Conservation (phyloP, 2,113 vertebrate species). For the Embiotoca jacksoni region DNA sequence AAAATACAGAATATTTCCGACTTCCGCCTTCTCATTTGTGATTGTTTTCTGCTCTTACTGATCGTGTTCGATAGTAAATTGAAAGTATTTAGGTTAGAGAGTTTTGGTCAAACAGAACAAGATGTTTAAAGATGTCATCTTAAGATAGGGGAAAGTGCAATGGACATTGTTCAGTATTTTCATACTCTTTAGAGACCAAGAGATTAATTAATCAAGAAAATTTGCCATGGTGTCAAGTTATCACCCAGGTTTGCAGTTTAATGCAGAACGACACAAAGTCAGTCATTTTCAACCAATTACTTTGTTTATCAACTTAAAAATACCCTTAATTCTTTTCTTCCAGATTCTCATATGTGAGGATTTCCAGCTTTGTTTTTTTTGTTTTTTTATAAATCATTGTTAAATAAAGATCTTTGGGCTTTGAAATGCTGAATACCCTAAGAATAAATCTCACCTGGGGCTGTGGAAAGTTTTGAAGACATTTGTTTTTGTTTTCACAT, state of each 20-base stretch:
- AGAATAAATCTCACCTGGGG: too few species aligned
- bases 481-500: too few species aligned
- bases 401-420: not conserved
- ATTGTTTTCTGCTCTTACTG: too few species aligned
- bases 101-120: not conserved
- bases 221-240: too few species aligned
- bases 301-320: not conserved
- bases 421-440: not conserved
- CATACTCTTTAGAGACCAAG: too few species aligned
- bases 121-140: too few species aligned
- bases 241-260: not conserved
- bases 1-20: not conserved
- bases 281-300: not conserved
- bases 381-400: not conserved
- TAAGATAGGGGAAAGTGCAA: too few species aligned
- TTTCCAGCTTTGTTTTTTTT: not conserved
- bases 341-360: not conserved
- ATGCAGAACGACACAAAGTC: not conserved
- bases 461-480: too few species aligned
- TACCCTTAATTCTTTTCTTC: not conserved
- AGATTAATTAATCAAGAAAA: too few species aligned
- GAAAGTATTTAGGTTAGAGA: not conserved
- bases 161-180: too few species aligned
- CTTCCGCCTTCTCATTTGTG: too few species aligned
- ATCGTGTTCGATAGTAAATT: not conserved